Evolutionary conservation across 2,113 vertebrate species (phyloP), one percentile per base, ranked within the genome.

Genomic region (Promerops cafer): DNA sequence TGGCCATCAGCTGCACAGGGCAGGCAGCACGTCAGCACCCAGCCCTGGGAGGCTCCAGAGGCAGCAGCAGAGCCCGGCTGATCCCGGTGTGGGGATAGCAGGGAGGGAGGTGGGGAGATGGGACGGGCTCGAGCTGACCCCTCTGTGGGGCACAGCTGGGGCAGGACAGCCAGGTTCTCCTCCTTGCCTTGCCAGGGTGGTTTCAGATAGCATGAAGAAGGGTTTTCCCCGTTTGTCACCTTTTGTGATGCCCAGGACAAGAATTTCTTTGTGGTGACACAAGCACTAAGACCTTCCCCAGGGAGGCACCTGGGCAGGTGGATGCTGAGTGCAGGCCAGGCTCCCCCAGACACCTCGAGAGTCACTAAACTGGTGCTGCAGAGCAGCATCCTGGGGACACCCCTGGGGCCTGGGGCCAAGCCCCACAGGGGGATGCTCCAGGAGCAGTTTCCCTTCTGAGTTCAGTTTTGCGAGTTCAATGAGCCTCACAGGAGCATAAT

Each of bases 31-130:
- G 13, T 44, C 54, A 90, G 63, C 18, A 10, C 23, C 85, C 61
- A 20, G 68, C 26, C 7, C 13, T 42, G 79, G n/a, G 83, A 87
- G 70, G 63, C 59, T 39, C 49, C 50, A 1, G 11, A 1, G 18
- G 83, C 16, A 10, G 52, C 45, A 70, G 63, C 63, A 11, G 52
- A 74, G 50, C 50, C 0, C 1, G 57, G 81, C 40, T 65, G 33
- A 35, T 26, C 18, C 4, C 1, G 0, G 31, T 2, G 1, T 35
- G 54, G 63, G 45, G 28, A 21, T 3, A 31, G 19, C 0, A 0
- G 47, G 50, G 17, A 76, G 66, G 20, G 54, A 20, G 52, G 10
- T 35, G n/a, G 35, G 42, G 28, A 77, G 4, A 2, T 9, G 37
- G 42, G 12, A 42, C 19, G 40, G 54, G 24, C 20, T 72, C 1